These are phyloP conservation scores for Suncus etruscus DNA, from an alignment of 2,113 vertebrate genomes.

Conservation along the genomic window DNA sequence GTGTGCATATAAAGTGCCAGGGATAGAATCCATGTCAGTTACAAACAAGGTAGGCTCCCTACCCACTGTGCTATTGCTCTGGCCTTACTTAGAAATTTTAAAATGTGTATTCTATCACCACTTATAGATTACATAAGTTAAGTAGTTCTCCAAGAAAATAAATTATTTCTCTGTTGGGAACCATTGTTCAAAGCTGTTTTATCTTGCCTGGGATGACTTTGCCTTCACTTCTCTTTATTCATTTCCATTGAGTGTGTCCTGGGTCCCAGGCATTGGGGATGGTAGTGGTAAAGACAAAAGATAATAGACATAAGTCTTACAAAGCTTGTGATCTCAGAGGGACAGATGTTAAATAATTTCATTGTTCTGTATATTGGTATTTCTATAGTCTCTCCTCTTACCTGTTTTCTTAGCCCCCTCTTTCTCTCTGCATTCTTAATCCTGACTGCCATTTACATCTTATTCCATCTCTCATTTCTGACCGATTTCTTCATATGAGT, in stretches of 20 bases:
- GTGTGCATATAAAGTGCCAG: too few species aligned
- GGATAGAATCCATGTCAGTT: too few species aligned
- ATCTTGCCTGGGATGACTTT: slow-evolving; percentile 39
- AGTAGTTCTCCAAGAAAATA: slow-evolving; percentile 53
- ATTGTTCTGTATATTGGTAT: slow-evolving; percentile 24
- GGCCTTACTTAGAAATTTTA: neutral
- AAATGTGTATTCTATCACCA: neutral
- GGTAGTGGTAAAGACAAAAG: slow-evolving; percentile 48
- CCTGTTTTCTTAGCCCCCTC: slow-evolving; percentile 58
- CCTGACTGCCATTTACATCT: slow-evolving; percentile 56
- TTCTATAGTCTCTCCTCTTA: slow-evolving; percentile 39
- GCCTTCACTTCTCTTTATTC: slow-evolving; percentile 47
- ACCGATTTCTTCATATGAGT: slow-evolving; percentile 64
- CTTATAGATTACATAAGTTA: slow-evolving; percentile 24
- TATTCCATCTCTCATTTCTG: slow-evolving; percentile 64
- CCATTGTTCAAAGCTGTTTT: slow-evolving; percentile 26
- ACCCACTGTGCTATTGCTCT: too few species aligned
- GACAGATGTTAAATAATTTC: slow-evolving; percentile 48
- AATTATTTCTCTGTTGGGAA: neutral
- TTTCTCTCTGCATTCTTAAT: slow-evolving; percentile 34
- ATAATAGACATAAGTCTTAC: slow-evolving; percentile 46
- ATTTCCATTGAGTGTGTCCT: slow-evolving; percentile 45
- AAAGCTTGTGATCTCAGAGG: slow-evolving; percentile 15
- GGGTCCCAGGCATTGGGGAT: slow-evolving; percentile 20
- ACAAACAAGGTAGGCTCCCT: too few species aligned